phyloP scores from a whole-genome alignment of 2,888 invertebrate species.

The Clitarchus hookeri region DNA sequence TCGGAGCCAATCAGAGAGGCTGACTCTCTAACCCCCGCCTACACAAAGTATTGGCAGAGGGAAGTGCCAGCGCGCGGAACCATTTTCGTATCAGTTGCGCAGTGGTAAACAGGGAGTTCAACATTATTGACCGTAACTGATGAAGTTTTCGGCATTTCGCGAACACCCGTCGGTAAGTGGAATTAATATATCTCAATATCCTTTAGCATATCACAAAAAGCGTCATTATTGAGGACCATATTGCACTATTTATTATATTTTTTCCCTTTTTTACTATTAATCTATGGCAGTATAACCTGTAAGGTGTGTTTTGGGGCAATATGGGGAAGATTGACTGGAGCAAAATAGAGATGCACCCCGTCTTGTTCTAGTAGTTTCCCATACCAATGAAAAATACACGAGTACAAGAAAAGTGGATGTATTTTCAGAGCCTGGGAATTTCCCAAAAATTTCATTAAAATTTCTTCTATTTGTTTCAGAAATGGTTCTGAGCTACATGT shows the following conservation, averaged over 20 bases:
- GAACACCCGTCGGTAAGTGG: background rate
- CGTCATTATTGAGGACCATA: background rate
- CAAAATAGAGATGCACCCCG: background rate
- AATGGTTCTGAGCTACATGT: background rate
- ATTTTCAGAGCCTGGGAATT: background rate
- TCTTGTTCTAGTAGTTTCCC: background rate
- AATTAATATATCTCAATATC: background rate
- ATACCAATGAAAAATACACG: background rate
- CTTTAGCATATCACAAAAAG: background rate
- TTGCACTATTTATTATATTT: background rate
- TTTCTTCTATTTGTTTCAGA: background rate
- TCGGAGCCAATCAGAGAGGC: no score
- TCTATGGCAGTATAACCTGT: background rate
- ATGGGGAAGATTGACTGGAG: background rate
- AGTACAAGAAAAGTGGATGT: background rate
- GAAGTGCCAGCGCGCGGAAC: no score
- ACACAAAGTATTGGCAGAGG: no score
- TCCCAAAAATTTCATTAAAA: background rate
- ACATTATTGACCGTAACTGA: background rate
- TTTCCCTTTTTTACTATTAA: background rate
- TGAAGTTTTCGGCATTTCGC: background rate
- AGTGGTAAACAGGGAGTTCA: background rate
- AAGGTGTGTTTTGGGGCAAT: background rate
- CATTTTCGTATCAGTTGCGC: no score
- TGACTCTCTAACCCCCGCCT: no score